Evolutionary conservation across 2,888 invertebrate genomes (phyloP), one percentile per base, ranked within the genome.

Genomic region (Pycnomerus fuliginosus): DNA sequence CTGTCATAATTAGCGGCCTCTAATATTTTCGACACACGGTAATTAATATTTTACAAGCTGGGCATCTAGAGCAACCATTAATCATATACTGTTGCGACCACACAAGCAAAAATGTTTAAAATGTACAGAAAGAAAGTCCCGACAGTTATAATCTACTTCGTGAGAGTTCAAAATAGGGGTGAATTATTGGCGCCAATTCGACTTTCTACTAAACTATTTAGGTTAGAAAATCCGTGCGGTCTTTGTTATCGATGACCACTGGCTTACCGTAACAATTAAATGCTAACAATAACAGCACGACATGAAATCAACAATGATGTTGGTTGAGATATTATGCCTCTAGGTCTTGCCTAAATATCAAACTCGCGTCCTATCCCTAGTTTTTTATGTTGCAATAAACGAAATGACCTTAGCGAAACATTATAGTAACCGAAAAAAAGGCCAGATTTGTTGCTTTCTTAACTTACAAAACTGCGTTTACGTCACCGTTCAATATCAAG

Each of bases 161-260:
- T 31, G 36, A 43, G 31, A 36, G 36, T 35, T 12, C 13, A 34
- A 40, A 39, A 34, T 41, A 42, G 38, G 33, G 30, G 41, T 36
- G 13, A 29, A 34, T 30, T 40, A 45, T 45, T 23, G 47, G 38
- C 47, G 47, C 42, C 42, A 42, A 47, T 38, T 55, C 55, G 48
- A 65, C 66, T 67, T 67, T 67, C 66, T 67, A 65, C 56, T 51
- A 37, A 64, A 62, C 62, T 65, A 67, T 67, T 59, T 65, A 61
- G 66, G 66, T 64, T 67, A 65, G 61, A 64, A 65, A 65, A 62
- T 54, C 53, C 58, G 54, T 56, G 8, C 10, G 24, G 28, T 47
- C 47, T 47, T 47, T 47, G 47, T 47, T 47, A 38, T 36, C 42
- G 42, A 47, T 47, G 38, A 47, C 42, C 38, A 42, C 38, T 42